Conservation (phyloP, 2,797 vertebrate genomes). For the Poecilia picta region DNA sequence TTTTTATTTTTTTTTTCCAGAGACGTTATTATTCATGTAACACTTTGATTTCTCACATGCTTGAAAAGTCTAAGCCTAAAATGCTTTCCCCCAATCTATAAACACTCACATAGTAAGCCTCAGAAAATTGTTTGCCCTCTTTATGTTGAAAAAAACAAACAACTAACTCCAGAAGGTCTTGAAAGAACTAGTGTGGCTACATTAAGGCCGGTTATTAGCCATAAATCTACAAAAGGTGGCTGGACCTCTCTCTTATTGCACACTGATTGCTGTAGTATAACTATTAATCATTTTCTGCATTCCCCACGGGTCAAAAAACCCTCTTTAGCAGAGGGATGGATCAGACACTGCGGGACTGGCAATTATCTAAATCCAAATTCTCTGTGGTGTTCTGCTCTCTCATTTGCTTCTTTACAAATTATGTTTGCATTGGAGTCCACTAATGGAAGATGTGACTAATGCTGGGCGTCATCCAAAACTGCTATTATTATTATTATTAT, state of each 20-base stretch:
- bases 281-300: conserved; percentile 71
- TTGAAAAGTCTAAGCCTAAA: not conserved
- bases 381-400: conserved; percentile 24
- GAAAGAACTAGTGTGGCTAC: conserved; percentile 40
- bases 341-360: conserved; percentile 33
- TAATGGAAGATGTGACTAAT: conserved; percentile 11
- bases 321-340: conserved; percentile 33
- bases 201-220: conserved; percentile 62
- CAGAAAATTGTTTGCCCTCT: conserved; percentile 37
- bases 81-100: not conserved
- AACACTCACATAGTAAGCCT: conserved; percentile 26
- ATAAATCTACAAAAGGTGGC: conserved; percentile 63
- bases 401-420: conserved; percentile 19
- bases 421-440: conserved; percentile 2
- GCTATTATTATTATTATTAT: conserved; percentile 13
- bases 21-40: not conserved
- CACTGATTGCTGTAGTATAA: conserved; percentile 64
- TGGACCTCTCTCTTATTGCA: conserved; percentile 54
- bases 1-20: not conserved
- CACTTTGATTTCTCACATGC: conserved; percentile 15
- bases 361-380: conserved; percentile 30
- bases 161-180: conserved; percentile 36
- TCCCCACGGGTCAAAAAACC: conserved; percentile 35
- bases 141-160: conserved; percentile 37
- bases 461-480: not conserved